These are phyloP conservation scores for Drosophila prosaltans DNA, from an alignment of 1,140 invertebrate species.

Conservation along the genomic window DNA sequence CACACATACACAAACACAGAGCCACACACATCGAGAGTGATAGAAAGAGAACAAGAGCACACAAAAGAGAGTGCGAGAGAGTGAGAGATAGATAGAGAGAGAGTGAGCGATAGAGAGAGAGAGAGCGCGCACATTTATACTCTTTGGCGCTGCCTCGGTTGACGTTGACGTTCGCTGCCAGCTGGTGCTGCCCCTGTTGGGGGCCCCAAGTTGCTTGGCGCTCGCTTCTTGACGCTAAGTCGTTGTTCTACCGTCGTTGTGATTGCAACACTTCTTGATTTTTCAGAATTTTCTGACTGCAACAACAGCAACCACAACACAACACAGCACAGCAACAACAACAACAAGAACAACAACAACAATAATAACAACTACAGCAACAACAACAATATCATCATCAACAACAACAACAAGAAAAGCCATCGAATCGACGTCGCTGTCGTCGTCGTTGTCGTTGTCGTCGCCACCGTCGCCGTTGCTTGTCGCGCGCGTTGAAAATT, in stretches of 20 bases:
- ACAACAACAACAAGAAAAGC: slow-evolving; percentile 2
- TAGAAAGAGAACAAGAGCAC: slow-evolving; percentile 1
- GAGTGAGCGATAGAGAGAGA: not conserved
- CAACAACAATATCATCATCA: not conserved
- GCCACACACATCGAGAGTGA: not conserved
- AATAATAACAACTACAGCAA: not conserved
- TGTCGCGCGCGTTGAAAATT: slow-evolving; percentile 43
- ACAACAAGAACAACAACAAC: not conserved
- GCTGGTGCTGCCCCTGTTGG: slow-evolving; percentile 56
- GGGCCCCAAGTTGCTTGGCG: slow-evolving; percentile 60
- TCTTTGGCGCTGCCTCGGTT: slow-evolving; percentile 3
- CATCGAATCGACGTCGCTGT: not conserved
- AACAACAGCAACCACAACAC: slow-evolving; percentile 4
- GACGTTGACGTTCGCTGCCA: slow-evolving; percentile 14
- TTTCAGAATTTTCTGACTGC: slow-evolving; percentile 34
- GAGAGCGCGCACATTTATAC: slow-evolving; percentile 1
- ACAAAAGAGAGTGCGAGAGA: slow-evolving; percentile 32
- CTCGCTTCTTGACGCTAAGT: slow-evolving; percentile 65
- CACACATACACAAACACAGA: not conserved
- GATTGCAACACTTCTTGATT: slow-evolving; percentile 79
- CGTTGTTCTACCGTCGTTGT: slow-evolving; percentile 81
- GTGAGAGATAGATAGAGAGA: not conserved
- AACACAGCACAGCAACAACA: not conserved
- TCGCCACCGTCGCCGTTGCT: slow-evolving; percentile 30
- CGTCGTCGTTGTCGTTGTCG: slow-evolving; percentile 4